These are phyloP conservation scores for Caradrina clavipalpis DNA, from an alignment of 2,888 invertebrate species.

Conservation along the genomic window DNA sequence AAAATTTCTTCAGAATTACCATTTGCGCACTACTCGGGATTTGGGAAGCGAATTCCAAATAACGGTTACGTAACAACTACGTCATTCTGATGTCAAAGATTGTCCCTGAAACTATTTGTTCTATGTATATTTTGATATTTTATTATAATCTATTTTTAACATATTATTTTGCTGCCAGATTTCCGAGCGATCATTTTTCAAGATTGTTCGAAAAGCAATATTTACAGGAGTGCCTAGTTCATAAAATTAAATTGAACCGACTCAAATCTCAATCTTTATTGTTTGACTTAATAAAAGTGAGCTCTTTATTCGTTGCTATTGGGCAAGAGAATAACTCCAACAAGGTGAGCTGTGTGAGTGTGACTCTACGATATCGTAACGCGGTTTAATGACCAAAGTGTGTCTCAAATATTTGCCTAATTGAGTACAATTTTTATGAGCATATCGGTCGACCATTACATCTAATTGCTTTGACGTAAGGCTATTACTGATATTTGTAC, in stretches of 20 bases:
- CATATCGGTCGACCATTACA: constrained; percentile 36
- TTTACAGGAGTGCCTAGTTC: neutral
- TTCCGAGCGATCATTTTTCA: neutral
- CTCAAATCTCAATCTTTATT: constrained; percentile 4
- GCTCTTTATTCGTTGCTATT: constrained; percentile 2
- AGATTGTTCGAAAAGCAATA: constrained; percentile 16
- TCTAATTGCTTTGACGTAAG: constrained; percentile 46
- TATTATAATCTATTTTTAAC: constrained; percentile 19
- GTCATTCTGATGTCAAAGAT: constrained; percentile 47
- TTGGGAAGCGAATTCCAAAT: constrained; percentile 28
- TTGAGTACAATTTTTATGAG: constrained; percentile 46
- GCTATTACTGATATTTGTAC: constrained; percentile 25
- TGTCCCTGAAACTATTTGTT: constrained; percentile 36
- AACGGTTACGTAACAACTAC: constrained; percentile 23
- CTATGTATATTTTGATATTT: constrained; percentile 13
- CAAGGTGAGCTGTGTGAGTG: constrained; percentile 7
- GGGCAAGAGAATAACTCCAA: constrained; percentile 16
- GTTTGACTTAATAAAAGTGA: neutral
- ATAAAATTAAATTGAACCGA: neutral
- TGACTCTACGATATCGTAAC: constrained; percentile 28
- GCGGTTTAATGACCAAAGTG: constrained; percentile 34
- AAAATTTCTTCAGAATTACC: constrained; percentile 9
- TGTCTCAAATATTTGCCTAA: constrained; percentile 48
- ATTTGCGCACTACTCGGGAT: constrained; percentile 13
- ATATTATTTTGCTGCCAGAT: constrained; percentile 8